A percentile compares a stretch with the other conserved stretches of the same genome.
Evolutionary conservation across 1,140 invertebrate genomes (phyloP).

Genomic region (Rhagoletis pomonella): DNA sequence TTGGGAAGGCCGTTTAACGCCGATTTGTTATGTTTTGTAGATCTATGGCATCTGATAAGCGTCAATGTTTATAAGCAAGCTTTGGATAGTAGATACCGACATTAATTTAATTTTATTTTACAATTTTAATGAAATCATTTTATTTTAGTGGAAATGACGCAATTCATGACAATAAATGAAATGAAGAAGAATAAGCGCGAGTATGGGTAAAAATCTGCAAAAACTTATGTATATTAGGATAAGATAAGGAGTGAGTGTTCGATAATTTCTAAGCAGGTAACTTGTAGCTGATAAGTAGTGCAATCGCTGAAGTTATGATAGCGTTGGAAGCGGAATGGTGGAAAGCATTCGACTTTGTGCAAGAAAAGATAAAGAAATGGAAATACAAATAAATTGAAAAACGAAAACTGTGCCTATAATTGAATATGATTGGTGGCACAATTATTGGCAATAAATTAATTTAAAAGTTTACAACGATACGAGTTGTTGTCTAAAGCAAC

Average conservation of each 20-base stretch:
- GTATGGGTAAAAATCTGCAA: not conserved
- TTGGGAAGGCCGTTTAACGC: conserved; percentile 39
- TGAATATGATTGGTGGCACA: too few relatives aligned
- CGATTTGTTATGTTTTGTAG: not conserved
- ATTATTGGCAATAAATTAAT: too few relatives aligned
- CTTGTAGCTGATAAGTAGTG: not conserved
- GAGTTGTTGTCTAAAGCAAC: too few relatives aligned
- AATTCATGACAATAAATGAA: not conserved
- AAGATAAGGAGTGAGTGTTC: not conserved
- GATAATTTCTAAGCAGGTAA: not conserved
- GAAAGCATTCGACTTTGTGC: not conserved
- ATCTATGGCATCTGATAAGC: conserved; percentile 8
- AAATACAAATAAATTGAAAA: not conserved
- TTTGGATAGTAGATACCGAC: not conserved
- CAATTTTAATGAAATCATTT: not conserved
- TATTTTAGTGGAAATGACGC: not conserved
- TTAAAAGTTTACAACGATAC: too few relatives aligned
- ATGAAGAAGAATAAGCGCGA: not conserved
- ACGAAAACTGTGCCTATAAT: too few relatives aligned
- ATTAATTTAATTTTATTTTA: not conserved
- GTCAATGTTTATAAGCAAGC: not conserved
- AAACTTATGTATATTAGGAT: not conserved
- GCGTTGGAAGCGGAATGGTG: not conserved
- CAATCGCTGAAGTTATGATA: not conserved
- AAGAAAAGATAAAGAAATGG: not conserved